Evolutionary conservation across 1,140 invertebrate species (phyloP), one percentile per base, ranked within the genome.

Genomic region (Eciton burchellii): DNA sequence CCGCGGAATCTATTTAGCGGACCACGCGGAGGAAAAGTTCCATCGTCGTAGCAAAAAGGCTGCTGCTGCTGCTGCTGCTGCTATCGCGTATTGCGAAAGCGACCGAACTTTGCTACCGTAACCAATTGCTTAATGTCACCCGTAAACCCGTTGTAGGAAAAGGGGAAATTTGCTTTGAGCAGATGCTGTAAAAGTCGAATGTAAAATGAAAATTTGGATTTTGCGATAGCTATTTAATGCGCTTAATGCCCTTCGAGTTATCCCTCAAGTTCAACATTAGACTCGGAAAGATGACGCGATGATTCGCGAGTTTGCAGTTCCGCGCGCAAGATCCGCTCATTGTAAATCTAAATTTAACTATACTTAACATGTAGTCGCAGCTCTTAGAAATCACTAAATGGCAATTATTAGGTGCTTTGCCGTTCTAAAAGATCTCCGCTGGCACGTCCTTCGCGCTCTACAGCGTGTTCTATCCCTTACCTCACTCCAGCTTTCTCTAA

Each of bases 401-500:
- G 21, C 21, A n/a, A 16, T 21, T 26, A 52, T 26, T 24, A 26
- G 1, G 29, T 26, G 29, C 65, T 73, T 74, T 62, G 47, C 26
- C 62, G 70, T 70, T 79, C 63, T 43, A 70, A 70, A 79, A 68
- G 68, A 26, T 24, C 56, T 21, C 9, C n/a, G 11, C 73, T 26
- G 29, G 21, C 35, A 35, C 68, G 62, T 65, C 63, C 62, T 77
- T 77, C 74, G 54, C 68, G 54, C 2, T 6, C 54, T 77, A 54
- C 14, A n/a, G 26, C 45, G 16, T n/a, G 54, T 41, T 60, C 47
- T 26, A 74, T 29, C 26, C 72, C 54, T 43, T 21, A n/a, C 47
- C 60, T 52, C 47, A 16, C 29, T 65, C 12, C 35, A 26, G 68
- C 62, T 77, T 77, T 77, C 74, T 77, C 74, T 68, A 77, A 77